Conservation (phyloP, 2,113 vertebrate genomes). For the Progne subis region DNA sequence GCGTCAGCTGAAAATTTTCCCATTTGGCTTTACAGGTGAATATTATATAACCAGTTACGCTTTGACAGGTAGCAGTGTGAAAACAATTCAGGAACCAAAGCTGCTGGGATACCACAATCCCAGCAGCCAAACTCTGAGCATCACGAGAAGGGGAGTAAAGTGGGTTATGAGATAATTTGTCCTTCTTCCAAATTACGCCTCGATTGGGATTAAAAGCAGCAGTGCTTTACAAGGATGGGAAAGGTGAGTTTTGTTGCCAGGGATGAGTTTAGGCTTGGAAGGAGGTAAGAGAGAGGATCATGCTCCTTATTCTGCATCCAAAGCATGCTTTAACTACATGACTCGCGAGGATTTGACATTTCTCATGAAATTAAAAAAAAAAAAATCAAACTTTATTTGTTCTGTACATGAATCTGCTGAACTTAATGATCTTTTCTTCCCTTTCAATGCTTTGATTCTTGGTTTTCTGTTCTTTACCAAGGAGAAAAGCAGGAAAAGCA, state of each 20-base stretch:
- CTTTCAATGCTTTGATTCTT: background rate
- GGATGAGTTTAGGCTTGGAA: background rate
- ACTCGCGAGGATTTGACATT: fast-evolving
- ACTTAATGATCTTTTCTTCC: background rate
- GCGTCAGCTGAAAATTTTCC: background rate
- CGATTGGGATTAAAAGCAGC: background rate
- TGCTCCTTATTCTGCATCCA: background rate
- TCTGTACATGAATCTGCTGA: background rate
- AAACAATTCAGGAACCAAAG: background rate
- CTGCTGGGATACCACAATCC: background rate
- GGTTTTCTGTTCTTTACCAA: background rate
- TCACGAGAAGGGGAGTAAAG: background rate
- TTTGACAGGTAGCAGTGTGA: fast-evolving
- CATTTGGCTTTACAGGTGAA: background rate
- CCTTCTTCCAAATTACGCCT: background rate
- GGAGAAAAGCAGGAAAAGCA: background rate
- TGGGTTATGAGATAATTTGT: background rate
- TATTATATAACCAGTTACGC: fast-evolving
- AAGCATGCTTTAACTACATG: background rate
- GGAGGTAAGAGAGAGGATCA: background rate
- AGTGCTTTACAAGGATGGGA: background rate
- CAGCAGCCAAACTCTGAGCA: background rate
- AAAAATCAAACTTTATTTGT: background rate
- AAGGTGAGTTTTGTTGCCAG: background rate
- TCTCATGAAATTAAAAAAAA: background rate